These are phyloP conservation scores for Pollenia amentaria DNA, from an alignment of 2,888 invertebrate genomes.

Conservation along the genomic window DNA sequence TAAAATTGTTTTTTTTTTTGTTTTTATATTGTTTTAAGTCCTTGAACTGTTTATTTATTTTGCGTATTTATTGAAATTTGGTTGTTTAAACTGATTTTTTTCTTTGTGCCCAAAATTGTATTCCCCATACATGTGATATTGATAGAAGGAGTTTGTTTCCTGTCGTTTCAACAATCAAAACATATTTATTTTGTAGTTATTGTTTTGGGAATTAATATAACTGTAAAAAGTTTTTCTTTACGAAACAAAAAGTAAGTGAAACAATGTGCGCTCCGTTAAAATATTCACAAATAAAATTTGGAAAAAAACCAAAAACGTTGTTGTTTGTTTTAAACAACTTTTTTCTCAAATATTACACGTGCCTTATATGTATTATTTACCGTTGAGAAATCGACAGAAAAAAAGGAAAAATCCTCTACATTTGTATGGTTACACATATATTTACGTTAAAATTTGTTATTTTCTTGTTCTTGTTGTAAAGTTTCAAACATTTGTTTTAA, in stretches of 20 bases:
- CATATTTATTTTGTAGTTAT: conserved; percentile 48
- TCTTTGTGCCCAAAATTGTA: background rate
- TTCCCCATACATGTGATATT: conserved; percentile 4
- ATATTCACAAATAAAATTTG: background rate
- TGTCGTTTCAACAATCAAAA: conserved; percentile 37
- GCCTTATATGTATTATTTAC: conserved; percentile 30
- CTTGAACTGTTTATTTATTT: conserved; percentile 13
- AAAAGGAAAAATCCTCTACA: conserved; percentile 2
- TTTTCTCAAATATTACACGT: conserved; percentile 18
- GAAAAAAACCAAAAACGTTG: background rate
- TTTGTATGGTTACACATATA: conserved; percentile 7
- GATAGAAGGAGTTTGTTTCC: conserved; percentile 12
- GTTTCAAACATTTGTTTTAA: background rate
- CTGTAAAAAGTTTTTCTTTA: background rate
- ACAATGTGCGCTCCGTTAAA: conserved; percentile 30
- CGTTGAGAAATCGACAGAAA: background rate
- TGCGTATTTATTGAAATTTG: background rate
- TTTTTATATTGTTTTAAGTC: background rate
- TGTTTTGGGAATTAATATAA: conserved; percentile 27
- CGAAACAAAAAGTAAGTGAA: conserved; percentile 5
- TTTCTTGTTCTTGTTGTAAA: background rate
- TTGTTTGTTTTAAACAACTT: conserved; percentile 16
- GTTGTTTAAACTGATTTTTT: conserved; percentile 16
- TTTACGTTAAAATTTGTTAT: background rate
- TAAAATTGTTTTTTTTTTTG: background rate